Evolutionary conservation across 2,113 vertebrate species (phyloP).

Genomic region (Reinhardtius hippoglossoides): DNA sequence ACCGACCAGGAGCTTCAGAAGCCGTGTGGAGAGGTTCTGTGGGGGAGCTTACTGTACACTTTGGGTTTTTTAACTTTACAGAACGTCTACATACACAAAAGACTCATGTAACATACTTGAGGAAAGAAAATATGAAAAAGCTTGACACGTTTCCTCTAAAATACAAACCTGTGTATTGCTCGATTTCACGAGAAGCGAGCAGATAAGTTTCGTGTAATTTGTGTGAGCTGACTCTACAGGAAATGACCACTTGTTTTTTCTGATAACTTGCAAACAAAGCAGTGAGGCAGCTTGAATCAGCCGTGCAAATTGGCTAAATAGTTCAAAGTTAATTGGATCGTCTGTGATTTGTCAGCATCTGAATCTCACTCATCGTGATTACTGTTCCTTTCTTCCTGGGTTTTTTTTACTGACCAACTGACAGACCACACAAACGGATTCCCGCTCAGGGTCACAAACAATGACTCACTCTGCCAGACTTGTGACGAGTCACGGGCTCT

Average conservation of each 20-base stretch:
- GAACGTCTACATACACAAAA: background rate
- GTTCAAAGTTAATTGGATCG: background rate
- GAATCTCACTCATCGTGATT: background rate
- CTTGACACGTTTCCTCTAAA: background rate
- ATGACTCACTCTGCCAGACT: constrained; percentile 30
- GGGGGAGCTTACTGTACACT: too few relatives aligned
- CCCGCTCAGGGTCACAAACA: constrained; percentile 24
- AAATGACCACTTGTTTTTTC: background rate
- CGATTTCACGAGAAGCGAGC: background rate
- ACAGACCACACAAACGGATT: background rate
- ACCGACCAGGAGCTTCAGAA: background rate
- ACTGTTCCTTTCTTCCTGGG: background rate
- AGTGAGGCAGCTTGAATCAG: constrained; percentile 33
- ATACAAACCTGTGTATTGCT: background rate
- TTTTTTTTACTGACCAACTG: background rate
- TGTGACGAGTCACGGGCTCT: constrained; percentile 17
- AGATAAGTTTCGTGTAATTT: background rate
- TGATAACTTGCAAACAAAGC: constrained; percentile 21
- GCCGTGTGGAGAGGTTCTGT: too few relatives aligned
- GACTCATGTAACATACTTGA: too few relatives aligned
- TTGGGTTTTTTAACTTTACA: background rate
- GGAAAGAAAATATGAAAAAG: background rate
- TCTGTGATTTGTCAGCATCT: constrained; percentile 25
- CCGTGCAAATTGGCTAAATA: background rate
- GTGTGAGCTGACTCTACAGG: background rate